Evolutionary conservation across 2,113 vertebrate genomes (phyloP), one percentile per base, ranked within the genome.

Genomic region (Pteropus alecto): DNA sequence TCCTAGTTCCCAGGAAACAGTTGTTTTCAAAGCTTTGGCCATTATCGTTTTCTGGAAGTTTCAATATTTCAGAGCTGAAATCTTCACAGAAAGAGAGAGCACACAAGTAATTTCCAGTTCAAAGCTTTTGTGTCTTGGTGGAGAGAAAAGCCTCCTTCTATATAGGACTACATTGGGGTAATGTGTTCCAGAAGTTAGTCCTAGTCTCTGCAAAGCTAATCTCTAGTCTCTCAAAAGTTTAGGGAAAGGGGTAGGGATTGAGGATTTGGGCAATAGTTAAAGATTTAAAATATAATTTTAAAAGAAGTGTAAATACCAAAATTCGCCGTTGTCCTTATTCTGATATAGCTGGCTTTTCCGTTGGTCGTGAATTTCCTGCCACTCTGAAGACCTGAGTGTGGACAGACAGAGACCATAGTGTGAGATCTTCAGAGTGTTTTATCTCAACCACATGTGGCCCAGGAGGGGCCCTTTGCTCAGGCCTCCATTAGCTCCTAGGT

Each of bases 241-340:
- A 90, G 76, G 38, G 24, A 61, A 82, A 46, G 38, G 35, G 33
- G 8, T 9, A 22, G 35, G 4, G 21, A 61, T n/a, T 28, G 74
- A 93, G 76, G 60, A 22, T 8, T 65, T 84, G 41, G 16, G 6
- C 14, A 68, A 51, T 8, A 41, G 54, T 22, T 70, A 73, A 93
- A 67, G 26, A 16, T 58, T 73, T 14, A 11, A 22, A 61, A 87
- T 48, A 28, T 16, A 71, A 24, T 84, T 97, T 11, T 2, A 76
- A 41, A 15, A 14, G n/a, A 76, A 35, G 81, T 22, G 2, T 30
- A 97, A 93, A 96, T 99, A 99, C 99, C 98, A 99, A 96, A 99
- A 99, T 93, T 99, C 99, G 54, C 99, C 99, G 87, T 99, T 97
- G 1, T 98, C 87, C 67, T 98, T 98, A 0, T 98, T 83, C 65